Evolutionary conservation across 2,113 vertebrate species (phyloP), one percentile per base, ranked within the genome.

Genomic region (Danionella cerebrum): DNA sequence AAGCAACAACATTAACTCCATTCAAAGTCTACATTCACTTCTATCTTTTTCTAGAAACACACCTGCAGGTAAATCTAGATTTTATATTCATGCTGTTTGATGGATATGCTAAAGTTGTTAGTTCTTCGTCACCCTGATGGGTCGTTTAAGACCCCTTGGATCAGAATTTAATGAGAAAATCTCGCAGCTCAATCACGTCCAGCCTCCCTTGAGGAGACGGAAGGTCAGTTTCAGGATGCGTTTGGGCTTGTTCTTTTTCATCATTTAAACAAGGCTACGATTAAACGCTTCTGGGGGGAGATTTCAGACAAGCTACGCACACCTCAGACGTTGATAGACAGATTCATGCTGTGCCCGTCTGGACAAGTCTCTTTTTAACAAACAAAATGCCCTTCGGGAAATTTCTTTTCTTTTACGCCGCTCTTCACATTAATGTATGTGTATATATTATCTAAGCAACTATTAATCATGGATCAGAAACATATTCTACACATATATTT

Each of bases 81-180:
- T 2, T 39, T 24, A 38, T 38, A 1, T 39, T 57, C 9, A 10
- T 53, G 5, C 27, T 33, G 18, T 48, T 67, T 25, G 31, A 72
- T 36, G 53, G 11, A 57, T 18, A 29, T 35, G 11, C 13, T 18
- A 48, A 50, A 38, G 68, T 19, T 73, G 60, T 50, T 38, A 48
- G 63, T 50, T 48, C 14, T 38, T 50, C n/a, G 22, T 45, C 50
- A 6, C 47, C 58, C 19, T 42, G 57, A 41, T 63, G 41, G n/a
- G 57, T 16, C 39, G 33, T 13, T 45, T 33, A 41, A 53, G 64
- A 51, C 33, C 54, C 42, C 50, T 38, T 3, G 25, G 36, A 44
- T 64, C 5, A 48, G 57, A 6, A 41, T 44, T 63, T 69, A 54
- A 73, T 64, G 60, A 69, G 60, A 69, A 54, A 65, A 25, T 65